Evolutionary conservation across 2,113 vertebrate species (phyloP), one percentile per base, ranked within the genome.

Genomic region (Rynchops niger): DNA sequence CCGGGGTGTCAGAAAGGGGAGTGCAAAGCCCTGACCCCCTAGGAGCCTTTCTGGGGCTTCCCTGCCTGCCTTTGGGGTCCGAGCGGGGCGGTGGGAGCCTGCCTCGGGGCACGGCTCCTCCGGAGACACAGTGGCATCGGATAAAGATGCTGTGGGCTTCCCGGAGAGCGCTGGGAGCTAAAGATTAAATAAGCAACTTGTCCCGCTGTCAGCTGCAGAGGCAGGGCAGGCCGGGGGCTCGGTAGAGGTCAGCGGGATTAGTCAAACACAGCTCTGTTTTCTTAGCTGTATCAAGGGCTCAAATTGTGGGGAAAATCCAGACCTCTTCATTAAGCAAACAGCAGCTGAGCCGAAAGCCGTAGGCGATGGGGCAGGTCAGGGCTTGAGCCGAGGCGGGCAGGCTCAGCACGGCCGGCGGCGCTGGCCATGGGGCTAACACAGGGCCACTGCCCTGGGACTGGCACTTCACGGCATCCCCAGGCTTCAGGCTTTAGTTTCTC

Each of bases 221-320:
- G 53, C 91, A 93, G 86, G 11, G 56, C 70, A 25, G 87, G 71
- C 74, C 2, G 16, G 76, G 82, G 76, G 82, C 95, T 80, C 38
- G 5, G 82, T 69, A 9, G 94, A 88, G 95, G 91, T 96, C 97
- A 61, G 4, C 0, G 91, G 96, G 93, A 96, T 97, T 85, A 95
- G 81, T 52, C 80, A 96, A 95, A 96, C 90, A 79, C 49, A 0
- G 80, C 77, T 88, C 93, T 97, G 97, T 97, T 97, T 97, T 92
- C 95, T 97, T 84, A 90, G 89, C 91, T 78, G 32, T 42, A 50
- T 91, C 82, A 94, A 95, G 89, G 81, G 76, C 96, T 96, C 82
- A 62, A 93, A 96, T 96, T 93, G 97, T 93, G 95, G 93, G 85
- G 92, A 92, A 96, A 97, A 97, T 96, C 88, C 94, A 89, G 90